Evolutionary conservation across 2,113 vertebrate species (phyloP), one percentile per base, ranked within the genome.

Genomic region (Chauna torquata): DNA sequence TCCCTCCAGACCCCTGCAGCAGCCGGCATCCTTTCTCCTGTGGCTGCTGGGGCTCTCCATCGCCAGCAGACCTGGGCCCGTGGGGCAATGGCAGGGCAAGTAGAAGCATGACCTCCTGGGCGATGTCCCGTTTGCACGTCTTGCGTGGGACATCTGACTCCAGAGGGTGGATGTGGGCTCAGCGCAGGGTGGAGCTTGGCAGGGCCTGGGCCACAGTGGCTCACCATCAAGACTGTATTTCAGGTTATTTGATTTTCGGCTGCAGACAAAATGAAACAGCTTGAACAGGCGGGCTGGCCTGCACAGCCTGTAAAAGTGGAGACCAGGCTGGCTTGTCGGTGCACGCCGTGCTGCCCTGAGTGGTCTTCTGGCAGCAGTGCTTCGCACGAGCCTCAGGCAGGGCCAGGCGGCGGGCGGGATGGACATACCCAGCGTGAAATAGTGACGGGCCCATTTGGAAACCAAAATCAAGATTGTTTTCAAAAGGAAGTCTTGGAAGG

Each of bases 191-290:
- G 5, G 16, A 68, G 83, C 49, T 84, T 80, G 87, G 68, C 82
- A 45, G 23, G 27, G 64, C 28, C 38, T 82, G 78, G 55, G 65
- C 77, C 71, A 6, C 44, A 24, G 91, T 38, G 61, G 38, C 81
- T 91, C 52, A 32, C 61, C 6, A 12, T 86, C 76, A 82, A 42
- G 74, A 82, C 78, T 86, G 84, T 58, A 52, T 89, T 85, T 90
- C 74, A 78, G 88, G 70, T 94, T 94, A 65, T 96, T 90, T 79
- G 68, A 47, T 80, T 91, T 94, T 92, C 17, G 6, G 47, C 94
- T 92, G 88, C 77, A 94, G 92, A 95, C 86, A 85, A 88, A 95
- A 96, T 92, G 95, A 95, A 97, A 96, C 97, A 96, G 96, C 95
- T 96, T 14, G 12, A 96, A 55, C 95, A 61, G 86, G 91, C 96